These are phyloP conservation scores for Notolepis coatsorum DNA, from an alignment of 2,797 vertebrate species.

Conservation along the genomic window DNA sequence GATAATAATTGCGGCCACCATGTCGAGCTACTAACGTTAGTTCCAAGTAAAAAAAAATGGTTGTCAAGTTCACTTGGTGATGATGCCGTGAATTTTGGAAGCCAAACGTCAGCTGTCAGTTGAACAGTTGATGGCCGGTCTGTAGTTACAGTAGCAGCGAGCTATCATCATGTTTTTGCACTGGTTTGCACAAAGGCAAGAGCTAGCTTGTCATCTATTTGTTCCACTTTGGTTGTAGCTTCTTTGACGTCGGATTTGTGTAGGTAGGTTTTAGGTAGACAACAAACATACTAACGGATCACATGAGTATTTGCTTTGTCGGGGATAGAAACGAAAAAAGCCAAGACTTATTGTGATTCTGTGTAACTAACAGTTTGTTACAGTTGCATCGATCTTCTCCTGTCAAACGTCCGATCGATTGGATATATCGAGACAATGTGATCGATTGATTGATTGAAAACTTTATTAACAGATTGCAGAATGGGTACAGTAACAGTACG, in stretches of 20 bases:
- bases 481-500: no score
- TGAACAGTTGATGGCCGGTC: constrained; percentile 67
- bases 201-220: constrained; percentile 49
- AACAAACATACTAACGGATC: no score
- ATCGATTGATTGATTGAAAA: no score
- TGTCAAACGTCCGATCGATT: no score
- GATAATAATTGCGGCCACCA: background rate
- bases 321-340: no score
- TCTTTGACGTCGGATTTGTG: no score
- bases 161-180: no score
- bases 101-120: constrained; percentile 81
- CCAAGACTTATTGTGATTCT: no score
- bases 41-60: constrained; percentile 60
- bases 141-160: constrained; percentile 57
- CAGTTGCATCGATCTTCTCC: constrained; percentile 20
- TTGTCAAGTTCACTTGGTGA: constrained; percentile 79
- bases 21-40: constrained; percentile 38
- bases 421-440: no score
- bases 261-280: no score
- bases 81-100: constrained; percentile 72
- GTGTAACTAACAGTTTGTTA: constrained; percentile 41
- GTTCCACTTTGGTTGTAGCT: constrained; percentile 16
- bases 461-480: no score
- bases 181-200: constrained; percentile 64
- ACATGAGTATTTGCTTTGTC: background rate